Evolutionary conservation across 1,140 invertebrate genomes (phyloP).

Genomic region (Drosophila takahashii): DNA sequence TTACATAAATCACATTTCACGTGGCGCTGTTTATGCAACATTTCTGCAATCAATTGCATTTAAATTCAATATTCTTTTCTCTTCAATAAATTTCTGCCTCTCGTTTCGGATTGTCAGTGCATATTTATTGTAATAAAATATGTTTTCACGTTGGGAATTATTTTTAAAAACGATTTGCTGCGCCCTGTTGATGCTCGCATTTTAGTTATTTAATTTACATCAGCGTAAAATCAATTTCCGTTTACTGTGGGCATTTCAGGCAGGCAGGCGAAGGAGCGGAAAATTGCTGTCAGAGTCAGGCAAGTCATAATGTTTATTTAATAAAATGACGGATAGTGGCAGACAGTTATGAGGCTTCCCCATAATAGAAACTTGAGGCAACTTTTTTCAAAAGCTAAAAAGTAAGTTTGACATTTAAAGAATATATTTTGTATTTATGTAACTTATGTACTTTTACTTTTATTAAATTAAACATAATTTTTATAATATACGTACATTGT

Average conservation of each 20-base stretch:
- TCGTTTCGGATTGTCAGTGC: slow-evolving; percentile 5
- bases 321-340: slow-evolving; percentile 12
- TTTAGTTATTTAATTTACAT: slow-evolving; percentile 41
- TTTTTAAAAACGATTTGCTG: slow-evolving; percentile 26
- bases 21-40: neutral
- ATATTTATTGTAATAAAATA: slow-evolving; percentile 28
- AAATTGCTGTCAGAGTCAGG: slow-evolving; percentile 21
- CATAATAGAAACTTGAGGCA: neutral
- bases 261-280: slow-evolving; percentile 1
- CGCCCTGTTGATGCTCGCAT: slow-evolving; percentile 4
- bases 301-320: slow-evolving; percentile 30
- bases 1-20: slow-evolving; percentile 44
- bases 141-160: neutral
- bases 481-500: too few relatives aligned
- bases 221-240: slow-evolving; percentile 43
- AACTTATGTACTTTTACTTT: too few relatives aligned
- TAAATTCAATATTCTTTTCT: neutral
- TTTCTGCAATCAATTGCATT: neutral
- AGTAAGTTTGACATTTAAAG: neutral
- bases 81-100: slow-evolving; percentile 22
- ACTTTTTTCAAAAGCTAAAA: neutral
- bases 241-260: neutral
- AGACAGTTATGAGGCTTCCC: neutral
- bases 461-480: too few relatives aligned
- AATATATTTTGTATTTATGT: too few relatives aligned